Conservation (phyloP, 2,113 vertebrate species). For the Leptobrachium ailaonicum region DNA sequence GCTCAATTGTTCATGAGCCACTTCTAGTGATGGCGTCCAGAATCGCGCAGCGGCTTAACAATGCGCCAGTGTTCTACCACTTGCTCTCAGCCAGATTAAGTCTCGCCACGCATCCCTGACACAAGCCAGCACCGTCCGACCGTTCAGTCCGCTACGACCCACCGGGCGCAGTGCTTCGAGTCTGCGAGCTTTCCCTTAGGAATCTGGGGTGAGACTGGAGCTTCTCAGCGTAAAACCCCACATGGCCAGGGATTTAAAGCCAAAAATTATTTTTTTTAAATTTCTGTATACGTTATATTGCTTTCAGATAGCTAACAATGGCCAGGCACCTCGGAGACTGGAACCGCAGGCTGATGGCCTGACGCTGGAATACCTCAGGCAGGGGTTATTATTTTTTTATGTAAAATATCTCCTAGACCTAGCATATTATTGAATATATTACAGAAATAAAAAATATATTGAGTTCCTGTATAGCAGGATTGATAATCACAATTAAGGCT, state of each 20-base stretch:
- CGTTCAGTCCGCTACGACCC: neutral
- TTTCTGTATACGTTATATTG: neutral
- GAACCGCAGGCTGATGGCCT: no score
- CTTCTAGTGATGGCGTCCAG: constrained; percentile 4
- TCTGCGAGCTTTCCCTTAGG: no score
- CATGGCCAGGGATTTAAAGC: neutral
- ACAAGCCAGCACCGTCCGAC: constrained; percentile 37
- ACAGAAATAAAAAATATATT: no score
- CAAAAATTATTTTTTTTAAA: neutral
- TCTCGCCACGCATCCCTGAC: constrained; percentile 40
- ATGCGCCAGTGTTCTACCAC: constrained; percentile 21
- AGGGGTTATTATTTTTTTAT: no score
- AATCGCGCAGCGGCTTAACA: constrained; percentile 3
- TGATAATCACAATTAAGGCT: no score
- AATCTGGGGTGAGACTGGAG: neutral
- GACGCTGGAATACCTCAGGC: no score
- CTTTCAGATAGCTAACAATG: neutral
- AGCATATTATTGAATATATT: no score
- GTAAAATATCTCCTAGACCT: no score
- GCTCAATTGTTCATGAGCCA: neutral
- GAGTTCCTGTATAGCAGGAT: no score
- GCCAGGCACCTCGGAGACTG: no score
- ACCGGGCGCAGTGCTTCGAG: neutral
- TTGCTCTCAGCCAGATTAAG: constrained; percentile 25
- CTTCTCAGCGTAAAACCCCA: neutral